These are phyloP conservation scores for Xerus rutilus DNA, from an alignment of 2,797 vertebrate genomes.

Conservation along the genomic window DNA sequence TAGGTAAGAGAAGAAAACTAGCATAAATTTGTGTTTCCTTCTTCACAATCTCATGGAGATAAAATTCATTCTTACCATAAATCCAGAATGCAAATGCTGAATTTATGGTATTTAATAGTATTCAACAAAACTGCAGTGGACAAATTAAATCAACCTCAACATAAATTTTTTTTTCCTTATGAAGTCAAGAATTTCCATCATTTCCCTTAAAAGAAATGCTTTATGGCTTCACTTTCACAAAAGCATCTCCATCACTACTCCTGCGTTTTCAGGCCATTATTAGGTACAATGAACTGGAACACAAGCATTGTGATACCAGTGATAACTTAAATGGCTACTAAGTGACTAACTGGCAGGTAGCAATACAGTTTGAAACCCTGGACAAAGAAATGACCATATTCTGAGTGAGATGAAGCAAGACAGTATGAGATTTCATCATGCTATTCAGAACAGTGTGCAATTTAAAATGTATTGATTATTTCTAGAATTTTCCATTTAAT, in stretches of 20 bases:
- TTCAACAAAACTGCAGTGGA: too few species aligned
- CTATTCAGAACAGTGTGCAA: not conserved
- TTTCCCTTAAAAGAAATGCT: not conserved
- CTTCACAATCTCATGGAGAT: not conserved
- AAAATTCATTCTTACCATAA: not conserved
- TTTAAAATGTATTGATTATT: not conserved
- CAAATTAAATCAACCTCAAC: not conserved
- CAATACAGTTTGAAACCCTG: too few species aligned
- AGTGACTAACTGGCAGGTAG: too few species aligned
- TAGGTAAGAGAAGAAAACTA: not conserved
- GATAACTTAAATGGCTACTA: not conserved
- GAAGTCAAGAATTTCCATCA: not conserved
- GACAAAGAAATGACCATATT: not conserved
- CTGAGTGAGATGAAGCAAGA: not conserved
- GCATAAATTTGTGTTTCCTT: not conserved
- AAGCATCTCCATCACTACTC: not conserved
- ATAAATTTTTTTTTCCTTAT: not conserved
- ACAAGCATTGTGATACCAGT: not conserved
- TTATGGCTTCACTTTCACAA: not conserved
- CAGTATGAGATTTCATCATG: not conserved
- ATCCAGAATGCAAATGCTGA: not conserved
- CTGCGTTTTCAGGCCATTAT: not conserved
- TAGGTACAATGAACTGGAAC: not conserved
- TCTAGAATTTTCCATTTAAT: not conserved
- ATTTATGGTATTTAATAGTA: too few species aligned